Conservation (phyloP, 2,797 vertebrate species). For the Chromobotia macracanthus region DNA sequence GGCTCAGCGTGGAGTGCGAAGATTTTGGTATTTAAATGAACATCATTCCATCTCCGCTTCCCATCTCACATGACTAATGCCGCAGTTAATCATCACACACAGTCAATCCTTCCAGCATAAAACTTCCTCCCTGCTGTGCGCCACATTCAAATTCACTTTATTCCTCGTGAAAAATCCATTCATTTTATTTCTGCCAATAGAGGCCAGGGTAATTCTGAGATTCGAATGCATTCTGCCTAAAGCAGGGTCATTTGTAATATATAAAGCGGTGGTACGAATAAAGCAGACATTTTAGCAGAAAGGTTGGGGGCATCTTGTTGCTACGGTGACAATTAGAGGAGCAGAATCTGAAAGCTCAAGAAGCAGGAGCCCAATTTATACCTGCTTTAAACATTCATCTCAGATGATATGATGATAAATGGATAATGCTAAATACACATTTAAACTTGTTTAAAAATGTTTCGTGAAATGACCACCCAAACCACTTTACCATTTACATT, state of each 20-base stretch:
- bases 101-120: constrained; percentile 34
- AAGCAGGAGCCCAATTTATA: background rate
- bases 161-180: constrained; percentile 29
- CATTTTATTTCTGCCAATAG: constrained; percentile 31
- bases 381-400: constrained; percentile 6
- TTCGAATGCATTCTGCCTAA: constrained; percentile 18
- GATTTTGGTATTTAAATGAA: constrained; percentile 43
- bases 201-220: constrained; percentile 28
- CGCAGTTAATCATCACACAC: constrained; percentile 33
- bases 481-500: background rate
- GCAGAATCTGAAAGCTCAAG: background rate
- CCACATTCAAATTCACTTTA: constrained; percentile 21
- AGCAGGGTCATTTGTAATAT: constrained; percentile 31
- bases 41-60: constrained; percentile 9
- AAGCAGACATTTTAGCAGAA: constrained; percentile 10
- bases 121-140: constrained; percentile 20
- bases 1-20: constrained; percentile 26
- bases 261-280: constrained; percentile 22
- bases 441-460: no score
- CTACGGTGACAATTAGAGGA: constrained; percentile 28
- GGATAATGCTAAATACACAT: no score
- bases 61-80: constrained; percentile 37
- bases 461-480: background rate
- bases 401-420: no score
- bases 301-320: constrained; percentile 14